phyloP scores from a whole-genome alignment of 1,140 invertebrate genomes.

The Aphelenchoides avenae region DNA sequence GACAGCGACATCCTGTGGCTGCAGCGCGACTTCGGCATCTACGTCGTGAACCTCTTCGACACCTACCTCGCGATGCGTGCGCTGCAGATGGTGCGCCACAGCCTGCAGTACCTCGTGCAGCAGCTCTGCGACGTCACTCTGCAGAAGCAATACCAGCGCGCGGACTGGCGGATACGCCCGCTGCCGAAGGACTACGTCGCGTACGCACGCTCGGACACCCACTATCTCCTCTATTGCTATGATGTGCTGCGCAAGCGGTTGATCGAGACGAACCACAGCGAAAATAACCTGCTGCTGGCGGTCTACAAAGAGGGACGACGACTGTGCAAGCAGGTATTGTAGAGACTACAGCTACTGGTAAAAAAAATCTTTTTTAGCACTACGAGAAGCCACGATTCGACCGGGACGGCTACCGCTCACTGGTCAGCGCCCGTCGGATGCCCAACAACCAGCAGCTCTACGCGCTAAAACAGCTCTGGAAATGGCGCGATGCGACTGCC shows the following conservation, averaged over 20 bases:
- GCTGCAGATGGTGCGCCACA: slow-evolving; percentile 67
- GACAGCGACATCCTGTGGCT: slow-evolving; percentile 85
- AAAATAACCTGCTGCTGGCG: slow-evolving; percentile 66
- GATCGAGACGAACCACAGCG: slow-evolving; percentile 72
- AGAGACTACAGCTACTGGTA: background rate
- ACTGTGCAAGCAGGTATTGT: background rate
- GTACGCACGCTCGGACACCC: slow-evolving; percentile 90
- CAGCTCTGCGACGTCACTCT: slow-evolving; percentile 74
- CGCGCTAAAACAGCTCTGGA: slow-evolving; percentile 76
- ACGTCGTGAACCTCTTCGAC: slow-evolving; percentile 95
- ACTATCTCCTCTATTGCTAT: slow-evolving; percentile 89
- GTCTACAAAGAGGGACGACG: slow-evolving; percentile 54
- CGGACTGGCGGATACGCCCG: slow-evolving; percentile 88
- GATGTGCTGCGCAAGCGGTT: slow-evolving; percentile 73
- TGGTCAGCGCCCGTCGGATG: slow-evolving; percentile 72
- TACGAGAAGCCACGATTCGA: slow-evolving; percentile 76
- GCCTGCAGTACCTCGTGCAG: slow-evolving; percentile 73
- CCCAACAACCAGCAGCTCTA: slow-evolving; percentile 81
- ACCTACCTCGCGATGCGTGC: slow-evolving; percentile 78
- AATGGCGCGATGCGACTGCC: slow-evolving; percentile 81
- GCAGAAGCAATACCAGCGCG: slow-evolving; percentile 85
- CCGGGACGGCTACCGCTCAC: slow-evolving; percentile 70
- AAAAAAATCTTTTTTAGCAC: slow-evolving; percentile 63
- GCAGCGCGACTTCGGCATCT: slow-evolving; percentile 87
- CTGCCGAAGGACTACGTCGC: slow-evolving; percentile 74